phyloP scores from a whole-genome alignment of 2,797 vertebrate species.

The Thunnus albacares region DNA sequence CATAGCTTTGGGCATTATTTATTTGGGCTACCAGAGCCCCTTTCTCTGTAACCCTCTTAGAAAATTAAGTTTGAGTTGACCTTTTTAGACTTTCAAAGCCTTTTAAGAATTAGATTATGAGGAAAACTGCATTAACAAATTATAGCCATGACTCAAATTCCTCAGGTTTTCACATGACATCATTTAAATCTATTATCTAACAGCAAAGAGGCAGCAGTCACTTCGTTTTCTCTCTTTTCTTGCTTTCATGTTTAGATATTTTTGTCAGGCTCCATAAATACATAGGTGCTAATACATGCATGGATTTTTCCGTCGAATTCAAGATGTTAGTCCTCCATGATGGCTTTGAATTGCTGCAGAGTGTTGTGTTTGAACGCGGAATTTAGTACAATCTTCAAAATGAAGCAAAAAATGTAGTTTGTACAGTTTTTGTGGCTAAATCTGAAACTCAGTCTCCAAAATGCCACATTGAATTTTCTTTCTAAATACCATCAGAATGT shows the following conservation, averaged over 20 bases:
- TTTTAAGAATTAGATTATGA: slow-evolving; percentile 86
- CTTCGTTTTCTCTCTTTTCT: slow-evolving; percentile 59
- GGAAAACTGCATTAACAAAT: slow-evolving; percentile 88
- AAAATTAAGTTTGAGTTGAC: slow-evolving; percentile 87
- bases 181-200: slow-evolving; percentile 83
- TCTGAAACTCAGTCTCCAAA: slow-evolving; percentile 18
- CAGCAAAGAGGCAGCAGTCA: slow-evolving; percentile 65
- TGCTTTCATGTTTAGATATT: slow-evolving; percentile 63
- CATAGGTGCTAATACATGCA: slow-evolving; percentile 44
- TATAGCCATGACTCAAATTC: slow-evolving; percentile 85
- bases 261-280: slow-evolving; percentile 65
- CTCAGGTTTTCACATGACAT: slow-evolving; percentile 87
- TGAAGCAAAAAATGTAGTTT: slow-evolving; percentile 10
- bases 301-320: slow-evolving; percentile 46
- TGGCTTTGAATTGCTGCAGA: slow-evolving; percentile 24
- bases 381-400: slow-evolving; percentile 5
- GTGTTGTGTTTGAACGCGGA: slow-evolving; percentile 6
- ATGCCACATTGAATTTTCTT: slow-evolving; percentile 22
- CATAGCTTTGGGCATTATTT: slow-evolving; percentile 74
- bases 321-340: slow-evolving; percentile 26
- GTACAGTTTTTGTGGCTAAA: background rate
- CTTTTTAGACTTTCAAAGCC: slow-evolving; percentile 86
- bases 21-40: slow-evolving; percentile 71
- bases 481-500: slow-evolving; percentile 1
- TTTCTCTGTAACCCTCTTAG: slow-evolving; percentile 74